Conservation (phyloP, 2,888 invertebrate species). For the Sarcophaga subvicina region DNA sequence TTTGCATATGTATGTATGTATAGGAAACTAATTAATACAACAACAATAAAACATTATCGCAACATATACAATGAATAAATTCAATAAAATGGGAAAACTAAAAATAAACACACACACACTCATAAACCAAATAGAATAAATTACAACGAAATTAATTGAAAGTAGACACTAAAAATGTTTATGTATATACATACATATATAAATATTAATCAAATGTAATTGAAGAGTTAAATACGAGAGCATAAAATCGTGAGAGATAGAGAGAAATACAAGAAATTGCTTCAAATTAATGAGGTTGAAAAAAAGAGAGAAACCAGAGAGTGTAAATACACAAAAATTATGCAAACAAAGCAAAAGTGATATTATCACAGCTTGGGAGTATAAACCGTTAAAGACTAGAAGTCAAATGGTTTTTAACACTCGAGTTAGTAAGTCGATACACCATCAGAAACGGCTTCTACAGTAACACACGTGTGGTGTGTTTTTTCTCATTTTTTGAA, state of each 20-base stretch:
- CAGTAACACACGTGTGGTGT: not conserved
- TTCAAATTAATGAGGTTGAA: not conserved
- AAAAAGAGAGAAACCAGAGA: too few relatives aligned
- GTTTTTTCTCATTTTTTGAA: not conserved
- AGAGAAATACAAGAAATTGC: not conserved
- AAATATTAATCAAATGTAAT: conserved; percentile 25
- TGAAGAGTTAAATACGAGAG: not conserved
- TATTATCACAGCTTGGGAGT: conserved; percentile 50
- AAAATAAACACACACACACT: too few relatives aligned
- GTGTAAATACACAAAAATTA: not conserved
- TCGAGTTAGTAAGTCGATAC: conserved; percentile 13
- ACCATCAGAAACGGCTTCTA: not conserved
- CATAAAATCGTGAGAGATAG: not conserved
- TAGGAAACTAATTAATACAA: not conserved
- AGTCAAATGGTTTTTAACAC: conserved; percentile 62
- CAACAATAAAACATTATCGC: not conserved
- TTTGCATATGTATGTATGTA: not conserved
- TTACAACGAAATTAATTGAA: conserved; percentile 6
- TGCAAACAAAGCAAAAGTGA: conserved; percentile 3
- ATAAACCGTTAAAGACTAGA: conserved; percentile 47
- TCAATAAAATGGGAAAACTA: not conserved
- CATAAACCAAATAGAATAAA: not conserved
- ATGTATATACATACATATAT: too few relatives aligned
- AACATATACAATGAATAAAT: not conserved
- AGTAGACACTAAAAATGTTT: conserved; percentile 17